Conservation (phyloP, 2,797 vertebrate species). For the Craterocephalus amniculus region DNA sequence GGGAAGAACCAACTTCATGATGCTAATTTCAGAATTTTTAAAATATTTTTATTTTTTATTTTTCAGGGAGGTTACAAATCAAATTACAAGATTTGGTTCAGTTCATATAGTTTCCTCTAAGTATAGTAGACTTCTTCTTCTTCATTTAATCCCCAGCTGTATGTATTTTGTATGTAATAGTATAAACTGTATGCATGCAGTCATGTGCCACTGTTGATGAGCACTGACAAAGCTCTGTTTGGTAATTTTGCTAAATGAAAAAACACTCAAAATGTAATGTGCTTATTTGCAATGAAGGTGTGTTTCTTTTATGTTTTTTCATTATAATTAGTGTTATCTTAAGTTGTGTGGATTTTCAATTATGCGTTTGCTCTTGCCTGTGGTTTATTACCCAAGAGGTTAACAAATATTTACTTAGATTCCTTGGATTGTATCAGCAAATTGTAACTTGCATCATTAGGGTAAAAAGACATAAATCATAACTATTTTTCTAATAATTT, state of each 20-base stretch:
- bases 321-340: slow-evolving; percentile 13
- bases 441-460: slow-evolving; percentile 71
- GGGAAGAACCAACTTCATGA: too few relatives aligned
- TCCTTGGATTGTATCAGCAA: slow-evolving; percentile 43
- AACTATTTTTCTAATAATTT: slow-evolving; percentile 82
- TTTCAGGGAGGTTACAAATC: background rate
- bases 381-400: slow-evolving; percentile 8
- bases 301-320: background rate
- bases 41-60: too few relatives aligned
- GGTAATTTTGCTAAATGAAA: background rate
- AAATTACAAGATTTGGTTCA: background rate
- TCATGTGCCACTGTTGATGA: background rate
- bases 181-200: background rate
- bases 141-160: background rate
- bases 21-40: too few relatives aligned
- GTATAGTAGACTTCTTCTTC: too few relatives aligned
- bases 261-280: slow-evolving; percentile 14
- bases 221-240: background rate
- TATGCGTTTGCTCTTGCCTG: slow-evolving; percentile 3
- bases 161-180: background rate
- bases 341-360: slow-evolving; percentile 7
- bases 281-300: slow-evolving; percentile 7
- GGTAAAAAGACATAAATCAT: slow-evolving; percentile 78
- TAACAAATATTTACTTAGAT: slow-evolving; percentile 45
- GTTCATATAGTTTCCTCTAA: too few relatives aligned